Conservation (phyloP, 2,113 vertebrate species). For the Lepidothrix coronata region DNA sequence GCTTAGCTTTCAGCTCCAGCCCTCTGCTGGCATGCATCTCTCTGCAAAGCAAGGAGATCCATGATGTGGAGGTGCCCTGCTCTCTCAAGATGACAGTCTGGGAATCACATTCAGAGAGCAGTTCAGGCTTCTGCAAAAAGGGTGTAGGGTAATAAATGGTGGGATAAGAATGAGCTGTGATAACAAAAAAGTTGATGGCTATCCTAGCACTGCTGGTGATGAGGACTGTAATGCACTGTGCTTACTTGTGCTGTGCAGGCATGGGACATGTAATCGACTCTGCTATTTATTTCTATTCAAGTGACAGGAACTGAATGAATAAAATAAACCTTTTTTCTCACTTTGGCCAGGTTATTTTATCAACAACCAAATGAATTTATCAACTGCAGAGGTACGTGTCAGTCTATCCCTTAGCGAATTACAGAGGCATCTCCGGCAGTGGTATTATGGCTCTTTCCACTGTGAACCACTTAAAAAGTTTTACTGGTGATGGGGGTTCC, state of each 20-base stretch:
- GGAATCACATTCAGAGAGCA: background rate
- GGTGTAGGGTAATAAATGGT: background rate
- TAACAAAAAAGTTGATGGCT: background rate
- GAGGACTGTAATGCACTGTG: background rate
- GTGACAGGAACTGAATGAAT: background rate
- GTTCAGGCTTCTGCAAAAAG: background rate
- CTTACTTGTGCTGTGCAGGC: background rate
- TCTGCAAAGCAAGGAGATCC: background rate
- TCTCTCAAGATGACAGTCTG: background rate
- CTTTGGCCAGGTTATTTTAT: background rate
- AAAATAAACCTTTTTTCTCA: background rate
- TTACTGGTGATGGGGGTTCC: background rate
- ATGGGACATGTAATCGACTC: background rate
- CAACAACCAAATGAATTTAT: background rate
- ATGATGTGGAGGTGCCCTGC: background rate
- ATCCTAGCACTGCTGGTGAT: background rate
- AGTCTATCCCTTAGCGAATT: background rate
- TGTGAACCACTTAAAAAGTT: background rate
- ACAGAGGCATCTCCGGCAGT: background rate
- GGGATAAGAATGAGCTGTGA: background rate
- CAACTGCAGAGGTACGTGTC: background rate
- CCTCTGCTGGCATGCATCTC: background rate
- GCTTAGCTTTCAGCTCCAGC: background rate
- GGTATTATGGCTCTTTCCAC: background rate
- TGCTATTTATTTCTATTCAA: background rate